phyloP scores from a whole-genome alignment of 2,113 vertebrate genomes.

The Periophthalmus modestus region DNA sequence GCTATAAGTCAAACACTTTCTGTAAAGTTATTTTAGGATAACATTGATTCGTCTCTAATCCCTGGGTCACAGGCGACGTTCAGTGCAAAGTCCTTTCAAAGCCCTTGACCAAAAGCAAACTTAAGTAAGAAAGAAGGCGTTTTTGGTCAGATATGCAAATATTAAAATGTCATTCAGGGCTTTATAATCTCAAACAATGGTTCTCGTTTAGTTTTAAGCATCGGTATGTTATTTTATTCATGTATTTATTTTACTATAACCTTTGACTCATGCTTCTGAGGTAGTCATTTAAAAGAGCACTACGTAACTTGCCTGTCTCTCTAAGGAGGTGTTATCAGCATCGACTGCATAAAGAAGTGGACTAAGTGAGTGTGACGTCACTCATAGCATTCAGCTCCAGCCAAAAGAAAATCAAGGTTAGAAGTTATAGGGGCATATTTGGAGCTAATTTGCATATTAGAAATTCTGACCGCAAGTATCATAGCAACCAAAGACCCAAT shows the following conservation, averaged over 20 bases:
- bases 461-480: too few species aligned
- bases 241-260: neutral
- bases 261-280: neutral
- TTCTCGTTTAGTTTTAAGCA: neutral
- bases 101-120: neutral
- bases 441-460: too few species aligned
- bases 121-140: neutral
- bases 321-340: too few species aligned
- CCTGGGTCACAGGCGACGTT: slow-evolving; percentile 1
- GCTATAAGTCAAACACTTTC: slow-evolving; percentile 2
- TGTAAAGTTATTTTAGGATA: neutral
- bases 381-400: too few species aligned
- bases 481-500: too few species aligned
- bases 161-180: neutral
- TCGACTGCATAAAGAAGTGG: too few species aligned
- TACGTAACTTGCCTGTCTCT: too few species aligned
- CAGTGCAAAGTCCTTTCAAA: neutral
- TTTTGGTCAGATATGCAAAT: neutral
- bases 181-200: too few species aligned
- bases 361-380: too few species aligned
- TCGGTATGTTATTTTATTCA: neutral
- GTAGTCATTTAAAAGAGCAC: too few species aligned
- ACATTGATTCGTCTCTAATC: slow-evolving; percentile 20
- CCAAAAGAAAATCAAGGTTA: too few species aligned
- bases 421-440: too few species aligned